phyloP scores from a whole-genome alignment of 2,797 vertebrate species.

The Silurus aristotelis region DNA sequence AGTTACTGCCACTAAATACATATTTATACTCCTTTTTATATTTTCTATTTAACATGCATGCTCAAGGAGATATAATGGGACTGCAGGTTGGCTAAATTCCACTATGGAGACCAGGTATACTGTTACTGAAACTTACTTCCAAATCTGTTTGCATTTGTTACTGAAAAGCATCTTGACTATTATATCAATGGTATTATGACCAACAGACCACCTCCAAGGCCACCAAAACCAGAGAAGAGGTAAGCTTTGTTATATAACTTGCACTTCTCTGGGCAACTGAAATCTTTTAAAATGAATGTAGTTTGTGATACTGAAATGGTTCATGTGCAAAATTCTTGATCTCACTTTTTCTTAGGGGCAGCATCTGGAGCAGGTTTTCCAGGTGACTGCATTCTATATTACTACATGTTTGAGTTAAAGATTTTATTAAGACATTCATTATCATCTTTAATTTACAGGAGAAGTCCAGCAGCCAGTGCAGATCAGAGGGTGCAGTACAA shows the following conservation, averaged over 20 bases:
- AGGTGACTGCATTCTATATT: slow-evolving; percentile 15
- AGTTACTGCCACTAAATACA: background rate
- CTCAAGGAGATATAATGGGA: background rate
- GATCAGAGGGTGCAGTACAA: slow-evolving; percentile 29
- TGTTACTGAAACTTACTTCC: background rate
- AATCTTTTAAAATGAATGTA: background rate
- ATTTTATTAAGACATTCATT: background rate
- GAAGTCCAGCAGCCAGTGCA: background rate
- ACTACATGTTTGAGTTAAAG: background rate
- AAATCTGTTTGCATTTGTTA: background rate
- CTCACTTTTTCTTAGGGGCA: background rate
- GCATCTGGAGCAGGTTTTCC: slow-evolving; percentile 44
- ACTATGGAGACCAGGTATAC: slow-evolving; percentile 1
- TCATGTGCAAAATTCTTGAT: background rate
- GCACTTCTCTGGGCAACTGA: background rate
- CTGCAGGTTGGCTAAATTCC: slow-evolving; percentile 9
- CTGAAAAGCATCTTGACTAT: background rate
- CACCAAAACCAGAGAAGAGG: slow-evolving; percentile 41
- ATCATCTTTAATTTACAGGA: slow-evolving; percentile 18
- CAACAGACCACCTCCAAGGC: slow-evolving; percentile 19
- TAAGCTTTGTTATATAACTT: background rate
- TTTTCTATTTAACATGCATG: background rate
- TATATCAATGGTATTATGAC: background rate
- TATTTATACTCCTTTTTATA: background rate
- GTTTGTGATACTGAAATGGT: too few species aligned